These are phyloP conservation scores for Sphenopsis melanotis DNA, from an alignment of 2,797 vertebrate genomes.

Conservation along the genomic window DNA sequence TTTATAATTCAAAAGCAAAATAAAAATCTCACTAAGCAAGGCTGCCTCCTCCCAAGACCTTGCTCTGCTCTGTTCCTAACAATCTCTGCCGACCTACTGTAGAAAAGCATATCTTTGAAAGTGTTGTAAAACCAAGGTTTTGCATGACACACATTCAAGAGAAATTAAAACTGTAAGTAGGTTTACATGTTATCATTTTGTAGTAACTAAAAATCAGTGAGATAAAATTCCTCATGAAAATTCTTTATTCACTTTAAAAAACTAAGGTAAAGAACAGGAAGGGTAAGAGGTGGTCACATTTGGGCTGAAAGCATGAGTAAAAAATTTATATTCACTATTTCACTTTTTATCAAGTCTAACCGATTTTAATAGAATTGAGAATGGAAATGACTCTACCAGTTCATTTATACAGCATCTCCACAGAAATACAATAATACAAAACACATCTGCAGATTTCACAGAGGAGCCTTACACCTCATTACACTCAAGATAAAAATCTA, in stretches of 20 bases:
- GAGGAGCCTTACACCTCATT: slow-evolving; percentile 21
- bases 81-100: neutral
- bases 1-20: neutral
- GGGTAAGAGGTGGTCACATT: neutral
- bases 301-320: neutral
- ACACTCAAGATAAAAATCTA: slow-evolving; percentile 60
- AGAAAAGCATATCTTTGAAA: neutral
- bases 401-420: neutral
- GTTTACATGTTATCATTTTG: neutral
- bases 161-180: neutral
- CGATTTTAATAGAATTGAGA: slow-evolving; percentile 19
- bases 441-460: slow-evolving; percentile 25
- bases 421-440: slow-evolving; percentile 45
- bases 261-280: neutral
- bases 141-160: neutral
- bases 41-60: neutral
- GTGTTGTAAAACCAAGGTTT: neutral
- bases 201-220: neutral
- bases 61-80: neutral
- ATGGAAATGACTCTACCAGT: slow-evolving; percentile 3
- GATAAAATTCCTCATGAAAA: neutral
- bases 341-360: slow-evolving; percentile 10
- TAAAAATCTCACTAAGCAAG: neutral
- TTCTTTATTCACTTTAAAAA: neutral
- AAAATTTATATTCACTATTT: slow-evolving; percentile 37